Evolutionary conservation across 2,888 invertebrate species (phyloP).

Genomic region (Pterobdella sp.): DNA sequence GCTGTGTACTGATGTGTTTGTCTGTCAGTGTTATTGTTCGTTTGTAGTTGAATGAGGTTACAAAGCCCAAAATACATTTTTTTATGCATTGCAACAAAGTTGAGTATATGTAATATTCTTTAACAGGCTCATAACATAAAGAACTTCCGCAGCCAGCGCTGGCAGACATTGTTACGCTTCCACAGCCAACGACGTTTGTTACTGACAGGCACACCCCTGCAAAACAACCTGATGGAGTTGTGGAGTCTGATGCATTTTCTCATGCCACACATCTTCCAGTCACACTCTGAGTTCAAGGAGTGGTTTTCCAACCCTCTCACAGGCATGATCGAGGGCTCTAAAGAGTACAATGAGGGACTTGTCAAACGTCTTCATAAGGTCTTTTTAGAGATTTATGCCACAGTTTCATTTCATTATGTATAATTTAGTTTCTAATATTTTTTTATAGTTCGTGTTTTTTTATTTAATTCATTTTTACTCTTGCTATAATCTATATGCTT

Average conservation of each 20-base stretch:
- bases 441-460: neutral
- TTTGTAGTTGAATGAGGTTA: neutral
- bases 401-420: neutral
- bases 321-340: slow-evolving; percentile 86
- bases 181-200: slow-evolving; percentile 74
- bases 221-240: slow-evolving; percentile 92
- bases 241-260: slow-evolving; percentile 97
- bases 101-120: neutral
- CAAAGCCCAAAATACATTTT: neutral
- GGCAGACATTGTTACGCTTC: slow-evolving; percentile 93
- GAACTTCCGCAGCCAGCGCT: slow-evolving; percentile 96
- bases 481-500: too few relatives aligned
- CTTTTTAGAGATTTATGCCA: neutral
- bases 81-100: neutral
- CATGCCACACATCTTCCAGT: slow-evolving; percentile 81
- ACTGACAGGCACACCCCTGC: slow-evolving; percentile 88
- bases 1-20: neutral
- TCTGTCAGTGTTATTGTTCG: neutral
- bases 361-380: slow-evolving; percentile 83
- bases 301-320: slow-evolving; percentile 97
- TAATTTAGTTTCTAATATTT: neutral
- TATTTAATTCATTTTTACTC: neutral
- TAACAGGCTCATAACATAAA: slow-evolving; percentile 91
- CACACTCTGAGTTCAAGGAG: slow-evolving; percentile 76
- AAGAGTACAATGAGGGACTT: slow-evolving; percentile 80